Conservation (phyloP, 2,797 vertebrate genomes). For the Pempheris klunzingeri region DNA sequence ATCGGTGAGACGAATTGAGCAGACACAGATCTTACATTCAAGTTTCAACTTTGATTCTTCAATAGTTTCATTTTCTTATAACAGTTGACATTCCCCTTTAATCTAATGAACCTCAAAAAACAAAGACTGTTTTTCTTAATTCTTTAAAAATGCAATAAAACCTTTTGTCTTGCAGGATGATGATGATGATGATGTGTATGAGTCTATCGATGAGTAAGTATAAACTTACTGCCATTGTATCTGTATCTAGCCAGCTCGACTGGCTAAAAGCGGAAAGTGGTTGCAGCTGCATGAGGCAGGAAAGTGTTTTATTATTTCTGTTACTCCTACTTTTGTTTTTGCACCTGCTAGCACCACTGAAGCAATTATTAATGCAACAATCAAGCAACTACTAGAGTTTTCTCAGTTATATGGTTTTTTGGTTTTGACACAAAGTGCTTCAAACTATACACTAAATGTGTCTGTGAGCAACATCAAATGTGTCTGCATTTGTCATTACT, state of each 20-base stretch:
- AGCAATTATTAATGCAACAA: not conserved
- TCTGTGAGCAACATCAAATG: not conserved
- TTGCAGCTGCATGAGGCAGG: conserved; percentile 5
- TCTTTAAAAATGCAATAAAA: conserved; percentile 10
- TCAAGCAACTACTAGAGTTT: not conserved
- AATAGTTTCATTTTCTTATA: not conserved
- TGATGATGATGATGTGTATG: conserved; percentile 80
- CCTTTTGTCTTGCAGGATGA: conserved; percentile 73
- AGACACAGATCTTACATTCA: not conserved
- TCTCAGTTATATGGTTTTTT: not conserved
- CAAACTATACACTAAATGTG: not conserved
- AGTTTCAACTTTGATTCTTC: not conserved
- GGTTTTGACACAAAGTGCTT: not conserved
- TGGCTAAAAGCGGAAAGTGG: not conserved
- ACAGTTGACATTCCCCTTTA: not conserved
- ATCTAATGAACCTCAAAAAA: not conserved
- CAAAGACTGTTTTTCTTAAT: not conserved
- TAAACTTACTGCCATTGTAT: not conserved
- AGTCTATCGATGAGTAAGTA: conserved; percentile 85
- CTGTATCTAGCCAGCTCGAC: not conserved
- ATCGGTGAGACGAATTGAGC: not conserved
- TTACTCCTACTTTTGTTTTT: conserved; percentile 32
- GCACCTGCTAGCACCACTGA: not conserved
- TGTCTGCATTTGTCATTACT: too few species aligned
- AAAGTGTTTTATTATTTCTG: conserved; percentile 2